A percentile compares a stretch with the other conserved stretches of the same genome.
phyloP scores from a whole-genome alignment of 2,888 invertebrate species.

The Anaspis maculata region DNA sequence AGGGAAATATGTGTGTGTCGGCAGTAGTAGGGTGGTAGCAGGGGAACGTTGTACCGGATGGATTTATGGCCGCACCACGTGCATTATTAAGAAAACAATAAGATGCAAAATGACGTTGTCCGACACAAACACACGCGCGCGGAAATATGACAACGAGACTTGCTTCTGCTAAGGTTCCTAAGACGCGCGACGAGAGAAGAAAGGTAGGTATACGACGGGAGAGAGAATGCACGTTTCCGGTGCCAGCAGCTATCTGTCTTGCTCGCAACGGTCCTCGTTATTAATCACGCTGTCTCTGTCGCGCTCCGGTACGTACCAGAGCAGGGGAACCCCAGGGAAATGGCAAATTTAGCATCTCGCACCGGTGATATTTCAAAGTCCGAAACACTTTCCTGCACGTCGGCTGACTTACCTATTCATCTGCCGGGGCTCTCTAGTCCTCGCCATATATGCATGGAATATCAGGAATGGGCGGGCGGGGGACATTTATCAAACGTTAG shows the following conservation, averaged over 20 bases:
- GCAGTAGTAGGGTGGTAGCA: too few species aligned
- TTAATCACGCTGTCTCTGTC: slow-evolving; percentile 36
- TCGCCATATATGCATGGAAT: too few species aligned
- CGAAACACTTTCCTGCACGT: slow-evolving; percentile 30
- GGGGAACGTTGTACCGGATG: too few species aligned
- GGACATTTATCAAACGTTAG: slow-evolving; percentile 5
- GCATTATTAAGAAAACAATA: slow-evolving; percentile 29
- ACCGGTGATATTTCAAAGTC: slow-evolving; percentile 38
- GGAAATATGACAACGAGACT: slow-evolving; percentile 27
- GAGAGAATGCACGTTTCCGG: too few species aligned
- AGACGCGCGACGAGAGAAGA: too few species aligned
- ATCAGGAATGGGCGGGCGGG: slow-evolving; percentile 3
- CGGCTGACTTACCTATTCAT: slow-evolving; percentile 10
- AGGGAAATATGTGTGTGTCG: too few species aligned
- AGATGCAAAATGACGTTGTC: slow-evolving; percentile 29
- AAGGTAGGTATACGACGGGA: too few species aligned
- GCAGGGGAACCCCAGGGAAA: slow-evolving; percentile 30
- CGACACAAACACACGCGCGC: too few species aligned
- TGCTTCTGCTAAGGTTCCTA: too few species aligned
- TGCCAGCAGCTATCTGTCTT: too few species aligned
- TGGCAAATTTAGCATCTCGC: slow-evolving; percentile 37
- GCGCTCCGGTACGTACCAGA: slow-evolving; percentile 25
- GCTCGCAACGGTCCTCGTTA: slow-evolving; percentile 13
- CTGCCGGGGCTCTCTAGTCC: too few species aligned
- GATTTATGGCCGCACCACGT: slow-evolving; percentile 23